Conservation (phyloP, 2,797 vertebrate species). For the Setipinna tenuifilis region DNA sequence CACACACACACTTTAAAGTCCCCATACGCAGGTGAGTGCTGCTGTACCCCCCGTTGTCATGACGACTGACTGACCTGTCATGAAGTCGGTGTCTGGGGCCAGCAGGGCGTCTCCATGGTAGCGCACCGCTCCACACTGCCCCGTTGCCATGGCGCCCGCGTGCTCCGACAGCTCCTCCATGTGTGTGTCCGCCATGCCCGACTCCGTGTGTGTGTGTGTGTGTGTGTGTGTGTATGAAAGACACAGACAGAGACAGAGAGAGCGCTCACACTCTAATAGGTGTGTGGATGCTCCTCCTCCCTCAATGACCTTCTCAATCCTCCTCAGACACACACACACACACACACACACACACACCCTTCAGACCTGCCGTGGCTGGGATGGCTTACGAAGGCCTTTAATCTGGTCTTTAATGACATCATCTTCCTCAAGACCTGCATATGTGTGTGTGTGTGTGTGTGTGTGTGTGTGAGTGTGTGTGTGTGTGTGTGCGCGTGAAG, state of each 20-base stretch:
- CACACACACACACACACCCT: background rate
- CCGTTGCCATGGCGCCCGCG: conserved; percentile 18
- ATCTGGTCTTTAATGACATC: conserved; percentile 52
- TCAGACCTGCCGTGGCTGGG: conserved; percentile 28
- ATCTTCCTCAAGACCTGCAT: conserved; percentile 33
- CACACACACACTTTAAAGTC: background rate
- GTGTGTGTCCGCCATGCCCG: conserved; percentile 28
- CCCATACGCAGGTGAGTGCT: background rate
- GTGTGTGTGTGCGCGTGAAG: background rate
- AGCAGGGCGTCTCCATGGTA: conserved; percentile 69
- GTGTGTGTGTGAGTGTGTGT: background rate
- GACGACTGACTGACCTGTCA: conserved; percentile 64
- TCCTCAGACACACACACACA: background rate
- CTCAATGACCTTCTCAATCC: conserved; percentile 42
- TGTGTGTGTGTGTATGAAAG: background rate
- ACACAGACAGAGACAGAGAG: background rate
- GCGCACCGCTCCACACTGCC: conserved; percentile 30
- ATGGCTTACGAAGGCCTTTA: conserved; percentile 48
- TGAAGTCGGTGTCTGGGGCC: conserved; percentile 73
- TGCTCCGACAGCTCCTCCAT: conserved; percentile 50
- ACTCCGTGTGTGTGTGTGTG: background rate
- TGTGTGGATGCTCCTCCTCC: conserved; percentile 29
- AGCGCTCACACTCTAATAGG: background rate
- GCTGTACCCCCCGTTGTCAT: background rate
- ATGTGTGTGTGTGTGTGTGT: background rate